Evolutionary conservation across 2,113 vertebrate genomes (phyloP), one percentile per base, ranked within the genome.

Genomic region (Petrocephalus microphthalmus): DNA sequence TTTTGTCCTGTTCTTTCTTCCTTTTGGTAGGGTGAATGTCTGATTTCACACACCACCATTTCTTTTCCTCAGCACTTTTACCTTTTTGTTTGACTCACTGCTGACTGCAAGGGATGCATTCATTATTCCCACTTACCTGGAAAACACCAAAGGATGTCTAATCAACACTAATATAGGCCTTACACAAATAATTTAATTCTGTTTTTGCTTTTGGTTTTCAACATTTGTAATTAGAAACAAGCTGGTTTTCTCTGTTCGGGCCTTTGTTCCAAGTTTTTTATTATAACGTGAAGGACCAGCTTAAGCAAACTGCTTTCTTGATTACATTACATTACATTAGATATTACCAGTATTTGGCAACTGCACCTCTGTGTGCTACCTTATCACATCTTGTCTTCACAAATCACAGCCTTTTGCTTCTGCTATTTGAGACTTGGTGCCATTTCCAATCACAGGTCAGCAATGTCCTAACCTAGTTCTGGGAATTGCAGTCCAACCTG

Each of bases 151-250:
- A 83, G 81, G 81, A 83, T 22, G 45, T 83, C 45, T 83, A 87
- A 45, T 49, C 20, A 74, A 87, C 57, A 71, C 64, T 87, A 51
- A 71, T 29, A 25, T 29, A 51, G 22, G 33, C 60, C 17, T 20
- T 49, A 71, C 47, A 15, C 60, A n/a, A 54, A 42, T 71, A 64
- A 84, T 25, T 84, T 52, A 10, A n/a, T 25, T 15, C 82, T 25
- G 11, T 84, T 52, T 84, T 84, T 86, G 52, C 49, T 86, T 57
- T 87, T 87, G 17, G 49, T 85, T 2, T 81, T 81, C 74, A 81
- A 20, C n/a, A 67, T 45, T 49, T 3, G 3, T 29, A 83, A 78
- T 78, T 47, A n/a, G 37, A 83, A 47, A 49, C 0, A 1, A n/a
- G 81, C 20, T 83, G 45, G 45, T 49, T 83, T 6, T 49, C 37